phyloP scores from a whole-genome alignment of 2,113 vertebrate genomes.

The Prionailurus viverrinus region DNA sequence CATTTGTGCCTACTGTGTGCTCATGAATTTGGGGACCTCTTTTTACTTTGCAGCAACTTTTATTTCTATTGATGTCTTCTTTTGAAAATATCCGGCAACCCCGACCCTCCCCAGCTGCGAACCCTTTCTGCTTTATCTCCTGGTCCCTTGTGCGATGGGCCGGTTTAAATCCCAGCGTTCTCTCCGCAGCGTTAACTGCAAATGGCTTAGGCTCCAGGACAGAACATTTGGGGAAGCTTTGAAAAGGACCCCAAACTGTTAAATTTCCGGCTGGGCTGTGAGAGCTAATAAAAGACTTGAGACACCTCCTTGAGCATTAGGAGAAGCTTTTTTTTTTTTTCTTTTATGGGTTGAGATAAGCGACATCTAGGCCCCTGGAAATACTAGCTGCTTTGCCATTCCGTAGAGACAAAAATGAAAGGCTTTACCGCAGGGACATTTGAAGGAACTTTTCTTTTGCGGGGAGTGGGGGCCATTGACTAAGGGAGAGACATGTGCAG shows the following conservation, averaged over 20 bases:
- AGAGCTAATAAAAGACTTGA: slow-evolving; percentile 77
- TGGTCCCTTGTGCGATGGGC: slow-evolving; percentile 51
- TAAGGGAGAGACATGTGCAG: neutral
- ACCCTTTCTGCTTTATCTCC: slow-evolving; percentile 60
- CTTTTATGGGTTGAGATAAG: slow-evolving; percentile 62
- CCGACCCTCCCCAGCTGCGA: neutral
- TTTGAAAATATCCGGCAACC: neutral
- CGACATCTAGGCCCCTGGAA: slow-evolving; percentile 75
- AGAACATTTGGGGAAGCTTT: slow-evolving; percentile 78
- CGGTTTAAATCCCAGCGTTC: slow-evolving; percentile 70
- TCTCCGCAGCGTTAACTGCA: slow-evolving; percentile 50
- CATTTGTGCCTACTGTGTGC: slow-evolving; percentile 66
- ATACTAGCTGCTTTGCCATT: slow-evolving; percentile 53
- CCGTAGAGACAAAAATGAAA: slow-evolving; percentile 64
- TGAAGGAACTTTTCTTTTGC: slow-evolving; percentile 70
- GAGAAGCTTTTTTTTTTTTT: slow-evolving; percentile 32
- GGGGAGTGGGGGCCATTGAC: neutral
- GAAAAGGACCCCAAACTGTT: slow-evolving; percentile 78
- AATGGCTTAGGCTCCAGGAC: slow-evolving; percentile 52
- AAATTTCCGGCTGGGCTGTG: slow-evolving; percentile 76
- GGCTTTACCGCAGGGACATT: slow-evolving; percentile 26
- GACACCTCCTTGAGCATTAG: slow-evolving; percentile 73
- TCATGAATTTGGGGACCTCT: slow-evolving; percentile 58
- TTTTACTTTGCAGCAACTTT: slow-evolving; percentile 59
- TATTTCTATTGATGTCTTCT: slow-evolving; percentile 53